Evolutionary conservation across 1,140 invertebrate genomes (phyloP).

Genomic region (Brachionus sp.): DNA sequence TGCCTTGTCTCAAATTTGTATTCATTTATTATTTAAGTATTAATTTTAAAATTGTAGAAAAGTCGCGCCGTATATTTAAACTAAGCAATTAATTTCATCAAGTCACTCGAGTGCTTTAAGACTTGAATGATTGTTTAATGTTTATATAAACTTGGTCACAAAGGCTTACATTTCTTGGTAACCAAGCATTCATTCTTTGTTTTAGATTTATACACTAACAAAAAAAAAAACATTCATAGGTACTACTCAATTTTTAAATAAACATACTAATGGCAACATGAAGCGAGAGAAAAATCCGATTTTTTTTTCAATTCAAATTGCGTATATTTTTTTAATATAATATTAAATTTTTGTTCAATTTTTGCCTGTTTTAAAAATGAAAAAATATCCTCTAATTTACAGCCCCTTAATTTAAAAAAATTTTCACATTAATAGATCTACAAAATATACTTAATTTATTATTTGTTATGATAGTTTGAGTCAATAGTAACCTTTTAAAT

Average conservation of each 20-base stretch:
- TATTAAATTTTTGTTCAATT: not conserved
- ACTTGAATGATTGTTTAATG: not conserved
- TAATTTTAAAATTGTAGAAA: not conserved
- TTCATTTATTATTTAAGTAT: not conserved
- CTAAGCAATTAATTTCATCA: not conserved
- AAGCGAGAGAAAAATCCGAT: not conserved
- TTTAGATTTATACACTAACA: not conserved
- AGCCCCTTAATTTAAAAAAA: no score
- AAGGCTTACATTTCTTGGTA: not conserved
- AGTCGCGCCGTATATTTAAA: not conserved
- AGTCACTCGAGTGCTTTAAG: not conserved
- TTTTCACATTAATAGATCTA: not conserved
- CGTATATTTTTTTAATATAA: not conserved
- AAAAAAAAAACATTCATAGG: not conserved
- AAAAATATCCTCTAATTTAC: no score
- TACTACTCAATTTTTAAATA: not conserved
- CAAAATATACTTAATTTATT: not conserved
- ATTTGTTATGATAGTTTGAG: not conserved
- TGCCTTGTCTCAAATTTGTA: not conserved
- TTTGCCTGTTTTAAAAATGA: not conserved
- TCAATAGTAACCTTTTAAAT: conserved; percentile 16
- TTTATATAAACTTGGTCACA: not conserved
- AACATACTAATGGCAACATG: conserved; percentile 21
- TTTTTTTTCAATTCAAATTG: not conserved
- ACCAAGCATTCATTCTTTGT: not conserved